Evolutionary conservation across 2,113 vertebrate species (phyloP).

Genomic region (Etheostoma cragini): DNA sequence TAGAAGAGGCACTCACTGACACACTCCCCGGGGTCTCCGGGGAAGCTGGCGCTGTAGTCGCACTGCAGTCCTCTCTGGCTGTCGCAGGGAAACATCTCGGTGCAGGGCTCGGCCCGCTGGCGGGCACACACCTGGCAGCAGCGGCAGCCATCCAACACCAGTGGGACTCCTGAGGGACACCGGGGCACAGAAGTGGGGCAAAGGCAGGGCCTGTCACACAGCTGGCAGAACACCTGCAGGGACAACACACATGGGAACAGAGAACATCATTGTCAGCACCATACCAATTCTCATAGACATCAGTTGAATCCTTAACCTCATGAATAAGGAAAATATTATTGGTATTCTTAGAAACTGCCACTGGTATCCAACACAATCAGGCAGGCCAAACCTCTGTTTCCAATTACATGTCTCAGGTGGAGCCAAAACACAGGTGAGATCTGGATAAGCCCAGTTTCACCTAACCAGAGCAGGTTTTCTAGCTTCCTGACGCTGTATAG

Average conservation of each 20-base stretch:
- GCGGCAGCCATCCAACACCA: constrained; percentile 90
- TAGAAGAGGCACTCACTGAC: constrained; percentile 87
- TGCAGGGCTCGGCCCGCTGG: constrained; percentile 89
- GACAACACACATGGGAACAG: background rate
- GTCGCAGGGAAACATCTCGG: constrained; percentile 87
- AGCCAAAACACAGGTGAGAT: constrained; percentile 40
- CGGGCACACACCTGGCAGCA: constrained; percentile 93
- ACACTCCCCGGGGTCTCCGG: constrained; percentile 85
- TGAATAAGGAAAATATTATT: background rate
- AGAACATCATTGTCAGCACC: too few species aligned
- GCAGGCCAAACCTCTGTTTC: constrained; percentile 50
- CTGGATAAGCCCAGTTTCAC: constrained; percentile 11
- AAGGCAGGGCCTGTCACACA: constrained; percentile 86
- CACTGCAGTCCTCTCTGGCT: constrained; percentile 87
- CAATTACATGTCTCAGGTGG: constrained; percentile 41
- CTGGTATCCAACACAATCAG: background rate
- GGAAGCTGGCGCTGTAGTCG: constrained; percentile 83
- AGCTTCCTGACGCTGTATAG: background rate
- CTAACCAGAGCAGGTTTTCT: constrained; percentile 22
- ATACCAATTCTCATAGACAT: background rate
- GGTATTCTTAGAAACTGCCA: constrained; percentile 17
- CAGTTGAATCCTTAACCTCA: background rate
- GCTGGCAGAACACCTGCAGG: constrained; percentile 88
- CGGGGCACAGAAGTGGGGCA: constrained; percentile 84
- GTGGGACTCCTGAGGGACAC: constrained; percentile 85